These are phyloP conservation scores for Hyles euphorbiae DNA, from an alignment of 1,140 invertebrate species.

Conservation along the genomic window DNA sequence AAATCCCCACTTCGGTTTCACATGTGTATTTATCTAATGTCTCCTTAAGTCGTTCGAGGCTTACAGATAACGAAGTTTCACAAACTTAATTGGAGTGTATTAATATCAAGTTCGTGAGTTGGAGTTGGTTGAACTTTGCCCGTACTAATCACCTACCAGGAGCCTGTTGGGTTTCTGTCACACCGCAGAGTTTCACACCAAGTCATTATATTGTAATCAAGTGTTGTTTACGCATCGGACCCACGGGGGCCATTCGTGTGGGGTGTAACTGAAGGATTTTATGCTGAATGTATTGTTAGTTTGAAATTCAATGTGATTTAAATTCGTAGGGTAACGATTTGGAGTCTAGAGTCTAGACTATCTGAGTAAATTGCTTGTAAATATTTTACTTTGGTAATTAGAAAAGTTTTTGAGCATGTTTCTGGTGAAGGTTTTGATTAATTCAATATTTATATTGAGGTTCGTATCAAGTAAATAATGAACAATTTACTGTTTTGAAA, in stretches of 20 bases:
- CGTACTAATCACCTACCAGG: constrained; percentile 15
- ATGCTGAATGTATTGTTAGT: too few relatives aligned
- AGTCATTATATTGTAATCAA: constrained; percentile 5
- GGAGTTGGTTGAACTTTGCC: constrained; percentile 23
- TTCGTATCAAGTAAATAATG: too few relatives aligned
- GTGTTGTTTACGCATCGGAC: constrained; percentile 1
- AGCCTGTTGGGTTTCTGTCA: constrained; percentile 4
- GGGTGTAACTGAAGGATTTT: neutral
- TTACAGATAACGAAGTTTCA: constrained; percentile 27
- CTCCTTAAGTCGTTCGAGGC: constrained; percentile 20
- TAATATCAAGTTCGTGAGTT: constrained; percentile 35
- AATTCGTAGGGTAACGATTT: too few relatives aligned
- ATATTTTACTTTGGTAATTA: too few relatives aligned
- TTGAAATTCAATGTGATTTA: too few relatives aligned
- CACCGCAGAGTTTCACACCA: constrained; percentile 2
- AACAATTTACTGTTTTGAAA: too few relatives aligned
- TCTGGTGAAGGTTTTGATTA: too few relatives aligned
- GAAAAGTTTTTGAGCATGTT: too few relatives aligned
- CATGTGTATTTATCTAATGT: constrained; percentile 14
- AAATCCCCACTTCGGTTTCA: neutral
- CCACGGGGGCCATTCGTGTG: neutral
- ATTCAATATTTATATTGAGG: too few relatives aligned
- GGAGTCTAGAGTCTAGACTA: too few relatives aligned
- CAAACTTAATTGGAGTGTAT: constrained; percentile 34
- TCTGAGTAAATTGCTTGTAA: too few relatives aligned